Evolutionary conservation across 2,113 vertebrate genomes (phyloP).

Genomic region (Cyrtonyx montezumae): DNA sequence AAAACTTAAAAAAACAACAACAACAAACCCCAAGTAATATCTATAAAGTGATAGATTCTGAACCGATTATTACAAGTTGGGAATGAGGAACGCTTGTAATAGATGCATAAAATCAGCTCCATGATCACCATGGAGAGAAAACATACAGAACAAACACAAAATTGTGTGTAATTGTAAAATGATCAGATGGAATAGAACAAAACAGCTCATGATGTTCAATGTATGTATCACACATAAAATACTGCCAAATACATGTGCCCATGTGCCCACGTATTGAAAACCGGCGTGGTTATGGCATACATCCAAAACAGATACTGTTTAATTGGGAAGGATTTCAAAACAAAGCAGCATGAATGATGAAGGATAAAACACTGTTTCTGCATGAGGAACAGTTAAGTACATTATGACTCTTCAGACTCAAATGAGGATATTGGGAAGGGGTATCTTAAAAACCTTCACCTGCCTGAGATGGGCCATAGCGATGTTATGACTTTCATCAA

Average conservation of each 20-base stretch:
- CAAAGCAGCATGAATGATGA: neutral
- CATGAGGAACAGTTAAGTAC: neutral
- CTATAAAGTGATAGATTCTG: neutral
- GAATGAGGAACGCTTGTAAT: neutral
- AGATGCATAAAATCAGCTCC: neutral
- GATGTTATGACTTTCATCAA: neutral
- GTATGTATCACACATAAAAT: rapidly evolving
- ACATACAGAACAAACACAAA: neutral
- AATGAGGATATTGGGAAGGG: neutral
- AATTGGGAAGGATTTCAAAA: neutral
- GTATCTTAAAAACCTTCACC: neutral
- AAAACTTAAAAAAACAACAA: neutral
- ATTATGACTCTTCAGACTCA: neutral
- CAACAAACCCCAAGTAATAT: neutral
- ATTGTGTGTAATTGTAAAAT: neutral
- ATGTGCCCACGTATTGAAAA: neutral
- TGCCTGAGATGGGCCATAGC: neutral
- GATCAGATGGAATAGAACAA: neutral
- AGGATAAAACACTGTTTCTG: neutral
- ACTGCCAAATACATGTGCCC: neutral
- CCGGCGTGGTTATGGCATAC: neutral
- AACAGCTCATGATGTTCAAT: neutral
- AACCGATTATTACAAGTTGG: neutral
- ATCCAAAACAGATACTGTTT: neutral
- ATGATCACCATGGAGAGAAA: neutral